These are phyloP conservation scores for Cossypha dichroa DNA, from an alignment of 2,797 vertebrate species.

Conservation along the genomic window DNA sequence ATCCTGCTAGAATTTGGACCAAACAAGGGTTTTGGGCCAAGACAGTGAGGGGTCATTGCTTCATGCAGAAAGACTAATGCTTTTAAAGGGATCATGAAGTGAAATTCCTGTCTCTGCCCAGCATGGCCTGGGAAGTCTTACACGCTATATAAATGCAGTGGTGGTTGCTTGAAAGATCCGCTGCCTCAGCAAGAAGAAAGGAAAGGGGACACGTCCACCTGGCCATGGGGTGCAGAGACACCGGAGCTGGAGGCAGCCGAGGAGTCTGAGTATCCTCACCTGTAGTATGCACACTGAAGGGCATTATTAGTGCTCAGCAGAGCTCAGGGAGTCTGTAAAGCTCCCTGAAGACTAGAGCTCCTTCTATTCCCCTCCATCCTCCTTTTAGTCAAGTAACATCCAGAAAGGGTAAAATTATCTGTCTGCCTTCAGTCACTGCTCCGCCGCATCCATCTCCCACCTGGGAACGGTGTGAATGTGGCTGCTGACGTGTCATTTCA, in stretches of 20 bases:
- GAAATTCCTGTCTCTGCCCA: not conserved
- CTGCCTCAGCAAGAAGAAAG: not conserved
- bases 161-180: not conserved
- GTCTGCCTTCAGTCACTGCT: not conserved
- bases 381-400: not conserved
- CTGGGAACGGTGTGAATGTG: rapidly evolving
- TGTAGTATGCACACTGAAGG: not conserved
- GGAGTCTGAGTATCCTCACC: not conserved
- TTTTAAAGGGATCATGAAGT: not conserved
- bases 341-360: not conserved
- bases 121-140: not conserved
- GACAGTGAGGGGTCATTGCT: not conserved
- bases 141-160: not conserved
- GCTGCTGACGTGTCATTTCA: not conserved
- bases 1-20: not conserved
- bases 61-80: not conserved
- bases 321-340: not conserved
- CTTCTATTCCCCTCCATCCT: not conserved
- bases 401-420: not conserved
- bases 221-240: not conserved
- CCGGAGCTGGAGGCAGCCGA: not conserved
- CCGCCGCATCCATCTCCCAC: rapidly evolving
- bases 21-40: not conserved
- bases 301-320: not conserved
- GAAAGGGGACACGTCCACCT: not conserved